Evolutionary conservation across 2,797 vertebrate species (phyloP).

Genomic region (Anabas testudineus): DNA sequence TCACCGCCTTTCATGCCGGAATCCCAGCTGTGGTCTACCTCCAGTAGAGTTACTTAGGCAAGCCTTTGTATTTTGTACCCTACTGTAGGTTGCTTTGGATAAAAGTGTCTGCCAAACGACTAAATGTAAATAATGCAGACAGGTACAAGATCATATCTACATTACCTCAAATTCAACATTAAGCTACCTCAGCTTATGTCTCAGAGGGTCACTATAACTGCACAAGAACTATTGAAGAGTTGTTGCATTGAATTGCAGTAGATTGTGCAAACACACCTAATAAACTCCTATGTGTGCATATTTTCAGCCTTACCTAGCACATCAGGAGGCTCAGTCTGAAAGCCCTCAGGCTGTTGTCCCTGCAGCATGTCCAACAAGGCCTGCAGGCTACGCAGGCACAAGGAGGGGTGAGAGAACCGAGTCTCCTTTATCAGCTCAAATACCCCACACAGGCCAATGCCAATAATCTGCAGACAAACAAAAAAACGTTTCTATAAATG

Average conservation of each 20-base stretch:
- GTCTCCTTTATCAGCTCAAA: constrained; percentile 99
- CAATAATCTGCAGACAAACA: constrained; percentile 84
- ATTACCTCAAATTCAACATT: neutral
- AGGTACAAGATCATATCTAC: neutral
- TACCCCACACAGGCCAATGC: constrained; percentile 97
- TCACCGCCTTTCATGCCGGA: too few species aligned
- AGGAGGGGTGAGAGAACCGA: constrained; percentile 95
- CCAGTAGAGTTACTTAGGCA: too few species aligned
- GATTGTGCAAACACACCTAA: neutral
- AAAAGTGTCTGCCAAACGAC: constrained; percentile 9
- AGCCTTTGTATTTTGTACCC: too few species aligned
- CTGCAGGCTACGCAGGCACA: constrained; percentile 97
- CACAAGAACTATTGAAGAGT: neutral
- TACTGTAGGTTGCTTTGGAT: too few species aligned
- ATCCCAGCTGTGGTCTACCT: too few species aligned
- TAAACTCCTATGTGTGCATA: neutral
- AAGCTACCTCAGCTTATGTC: neutral
- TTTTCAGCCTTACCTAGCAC: constrained; percentile 89
- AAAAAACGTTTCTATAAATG: constrained; percentile 24
- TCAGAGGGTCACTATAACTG: neutral
- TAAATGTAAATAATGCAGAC: neutral
- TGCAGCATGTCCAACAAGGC: constrained; percentile 98
- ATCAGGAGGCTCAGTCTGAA: constrained; percentile 97
- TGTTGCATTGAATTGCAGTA: neutral
- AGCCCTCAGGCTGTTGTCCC: constrained; percentile 97